Percentiles rank a stretch among this genome's conserved stretches.
Conservation (phyloP, 2,797 vertebrate species). For the Garrulus glandarius region DNA sequence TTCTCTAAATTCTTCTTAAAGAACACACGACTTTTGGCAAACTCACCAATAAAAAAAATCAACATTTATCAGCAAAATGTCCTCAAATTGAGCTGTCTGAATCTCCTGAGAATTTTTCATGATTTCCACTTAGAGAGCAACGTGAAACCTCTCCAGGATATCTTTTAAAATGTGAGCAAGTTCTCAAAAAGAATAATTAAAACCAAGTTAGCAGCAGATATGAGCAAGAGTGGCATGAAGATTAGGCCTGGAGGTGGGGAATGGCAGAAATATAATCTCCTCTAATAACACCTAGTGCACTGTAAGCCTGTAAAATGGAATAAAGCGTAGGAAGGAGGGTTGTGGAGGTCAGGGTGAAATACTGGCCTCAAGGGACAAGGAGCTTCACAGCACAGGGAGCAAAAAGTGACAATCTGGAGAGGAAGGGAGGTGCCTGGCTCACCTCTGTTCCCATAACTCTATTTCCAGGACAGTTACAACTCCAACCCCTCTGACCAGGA, state of each 20-base stretch:
- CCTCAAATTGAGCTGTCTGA: not conserved
- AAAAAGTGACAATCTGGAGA: not conserved
- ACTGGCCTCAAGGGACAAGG: not conserved
- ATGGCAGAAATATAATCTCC: not conserved
- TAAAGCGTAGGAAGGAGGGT: not conserved
- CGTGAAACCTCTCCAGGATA: not conserved
- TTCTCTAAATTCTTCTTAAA: not conserved
- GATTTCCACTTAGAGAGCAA: not conserved
- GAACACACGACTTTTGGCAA: not conserved
- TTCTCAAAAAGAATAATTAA: not conserved
- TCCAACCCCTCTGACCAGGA: not conserved
- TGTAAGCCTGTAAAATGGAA: not conserved
- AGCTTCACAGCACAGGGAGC: not conserved
- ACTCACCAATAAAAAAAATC: not conserved
- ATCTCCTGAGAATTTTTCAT: not conserved
- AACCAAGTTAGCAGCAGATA: not conserved
- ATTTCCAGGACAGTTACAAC: not conserved
- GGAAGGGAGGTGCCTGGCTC: not conserved
- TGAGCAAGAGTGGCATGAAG: not conserved
- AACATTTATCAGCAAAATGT: not conserved
- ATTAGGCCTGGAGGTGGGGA: not conserved
- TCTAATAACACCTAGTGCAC: not conserved
- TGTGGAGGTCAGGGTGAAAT: not conserved
- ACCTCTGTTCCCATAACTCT: not conserved
- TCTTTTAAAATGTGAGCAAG: not conserved